Evolutionary conservation across 1,140 invertebrate species (phyloP), one percentile per base, ranked within the genome.

Genomic region (Tetragnatha versicolor): DNA sequence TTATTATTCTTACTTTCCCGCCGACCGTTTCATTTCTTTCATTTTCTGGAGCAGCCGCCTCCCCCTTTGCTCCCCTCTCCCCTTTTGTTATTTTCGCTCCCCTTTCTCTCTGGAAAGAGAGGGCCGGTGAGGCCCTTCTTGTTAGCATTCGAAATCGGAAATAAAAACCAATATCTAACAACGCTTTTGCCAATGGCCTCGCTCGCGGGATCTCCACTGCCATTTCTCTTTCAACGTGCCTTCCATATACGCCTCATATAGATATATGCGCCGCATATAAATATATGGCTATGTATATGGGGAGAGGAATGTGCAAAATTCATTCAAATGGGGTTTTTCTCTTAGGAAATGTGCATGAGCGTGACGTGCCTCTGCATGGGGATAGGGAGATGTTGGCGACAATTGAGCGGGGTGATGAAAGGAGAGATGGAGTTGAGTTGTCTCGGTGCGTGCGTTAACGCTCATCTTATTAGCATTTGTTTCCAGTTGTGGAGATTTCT

Each of bases 61-160:
- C 31, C 12, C 31, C 73, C 60, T 53, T 53, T 69, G 49, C 42
- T 76, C 53, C 20, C 58, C 33, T 76, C 47, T 61, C 22, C n/a
- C 27, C 53, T 39, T 61, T 47, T 66, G 53, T 49, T 49, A 49
- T 49, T 51, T 51, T 51, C 25, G n/a, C 33, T 70, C 9, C 20
- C 17, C 22, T 53, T 27, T 37, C 33, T 58, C 20, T 42, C 10
- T 25, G 10, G 63, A 66, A 22, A 51, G 20, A 51, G 25, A 66
- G 35, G 55, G 27, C 31, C 39, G 53, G 42, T 47, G 61, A 51
- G 37, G 60, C 31, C 55, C 53, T 61, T 75, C 73, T 76, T 76
- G 73, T 76, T 76, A 76, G 73, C 45, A 76, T 76, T 76, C 65
- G 73, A 76, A 76, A 76, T 76, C 73, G 73, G 73, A 65, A 76